Base-by-base conservation (phyloP, 2,113 vertebrate genomes). In the Psophia crepitans region DNA sequence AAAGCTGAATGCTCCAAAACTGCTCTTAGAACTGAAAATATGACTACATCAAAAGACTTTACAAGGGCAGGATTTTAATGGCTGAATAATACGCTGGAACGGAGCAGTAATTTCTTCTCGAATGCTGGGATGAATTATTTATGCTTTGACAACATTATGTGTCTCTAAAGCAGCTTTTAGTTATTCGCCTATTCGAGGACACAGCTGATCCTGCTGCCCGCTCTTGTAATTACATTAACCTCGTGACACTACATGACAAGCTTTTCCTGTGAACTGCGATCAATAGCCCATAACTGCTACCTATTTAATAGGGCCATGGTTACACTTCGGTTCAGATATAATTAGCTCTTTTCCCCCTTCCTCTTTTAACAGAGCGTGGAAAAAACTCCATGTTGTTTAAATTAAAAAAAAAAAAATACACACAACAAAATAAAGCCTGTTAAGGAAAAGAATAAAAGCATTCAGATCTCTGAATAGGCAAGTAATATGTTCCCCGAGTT, bases 161-260 rank as follows among this genome's bases (percentile, higher is more conserved):
- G 98, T 98, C 98, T 98, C 98, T 97, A 98, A 98, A 98, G 98
- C 97, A 98, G 98, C 98, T 98, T 98, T 98, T 98, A 98, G 97
- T 98, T 98, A 98, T 98, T 98, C 89, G 65, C 97, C 98, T 98
- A 93, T 98, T 98, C 96, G 97, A 97, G 97, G 97, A 97, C 98
- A 98, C 98, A 99, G 98, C 98, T 98, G 98, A 98, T 98, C 98
- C 97, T 96, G 96, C 97, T 98, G 98, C 98, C 98, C 97, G 92
- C 97, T 98, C 98, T 98, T 99, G 98, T 98, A 99, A 99, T 98
- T 98, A 98, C 98, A 98, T 99, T 98, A 98, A 98, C 98, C 98
- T 98, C 96, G 97, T 98, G 98, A 98, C 98, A 98, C 97, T 96
- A 98, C 98, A 98, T 98, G 98, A 98, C 98, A 98, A 98, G 98